phyloP scores from a whole-genome alignment of 2,888 invertebrate species.

The Cynaeus angustus region DNA sequence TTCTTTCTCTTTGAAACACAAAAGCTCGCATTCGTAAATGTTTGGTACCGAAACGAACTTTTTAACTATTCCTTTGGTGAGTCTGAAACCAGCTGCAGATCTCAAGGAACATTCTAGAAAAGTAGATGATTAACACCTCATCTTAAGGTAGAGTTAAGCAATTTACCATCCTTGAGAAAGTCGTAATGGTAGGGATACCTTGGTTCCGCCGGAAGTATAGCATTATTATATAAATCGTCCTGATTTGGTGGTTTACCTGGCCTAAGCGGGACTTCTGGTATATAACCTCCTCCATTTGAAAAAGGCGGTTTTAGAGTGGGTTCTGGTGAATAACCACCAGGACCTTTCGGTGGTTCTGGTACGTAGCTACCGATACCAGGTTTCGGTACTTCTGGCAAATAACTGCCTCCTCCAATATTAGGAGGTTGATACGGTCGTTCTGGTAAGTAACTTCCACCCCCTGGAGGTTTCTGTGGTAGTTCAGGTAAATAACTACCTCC shows the following conservation, averaged over 20 bases:
- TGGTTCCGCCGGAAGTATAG: slow-evolving; percentile 63
- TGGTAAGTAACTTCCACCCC: slow-evolving; percentile 35
- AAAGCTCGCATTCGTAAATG: slow-evolving; percentile 84
- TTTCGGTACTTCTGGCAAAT: neutral
- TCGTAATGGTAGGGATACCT: slow-evolving; percentile 59
- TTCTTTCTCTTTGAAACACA: slow-evolving; percentile 81
- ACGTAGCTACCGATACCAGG: slow-evolving; percentile 9
- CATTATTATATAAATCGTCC: slow-evolving; percentile 63
- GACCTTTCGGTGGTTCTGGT: neutral
- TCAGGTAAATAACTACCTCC: slow-evolving; percentile 39
- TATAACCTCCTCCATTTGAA: slow-evolving; percentile 30
- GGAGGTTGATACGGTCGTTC: slow-evolving; percentile 1
- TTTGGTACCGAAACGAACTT: slow-evolving; percentile 79
- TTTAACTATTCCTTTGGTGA: slow-evolving; percentile 80
- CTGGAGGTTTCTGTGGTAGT: slow-evolving; percentile 45
- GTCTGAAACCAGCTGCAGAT: slow-evolving; percentile 83
- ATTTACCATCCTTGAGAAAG: slow-evolving; percentile 67
- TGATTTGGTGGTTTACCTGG: slow-evolving; percentile 6
- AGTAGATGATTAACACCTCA: neutral
- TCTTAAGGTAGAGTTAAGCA: neutral
- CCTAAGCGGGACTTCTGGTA: slow-evolving; percentile 44
- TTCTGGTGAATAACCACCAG: slow-evolving; percentile 46
- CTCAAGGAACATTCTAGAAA: slow-evolving; percentile 83
- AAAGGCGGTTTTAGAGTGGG: slow-evolving; percentile 14
- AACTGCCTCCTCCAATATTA: slow-evolving; percentile 3